Conservation (phyloP, 92 coral and sea anemone species). For the Pocillopora meandrina region DNA sequence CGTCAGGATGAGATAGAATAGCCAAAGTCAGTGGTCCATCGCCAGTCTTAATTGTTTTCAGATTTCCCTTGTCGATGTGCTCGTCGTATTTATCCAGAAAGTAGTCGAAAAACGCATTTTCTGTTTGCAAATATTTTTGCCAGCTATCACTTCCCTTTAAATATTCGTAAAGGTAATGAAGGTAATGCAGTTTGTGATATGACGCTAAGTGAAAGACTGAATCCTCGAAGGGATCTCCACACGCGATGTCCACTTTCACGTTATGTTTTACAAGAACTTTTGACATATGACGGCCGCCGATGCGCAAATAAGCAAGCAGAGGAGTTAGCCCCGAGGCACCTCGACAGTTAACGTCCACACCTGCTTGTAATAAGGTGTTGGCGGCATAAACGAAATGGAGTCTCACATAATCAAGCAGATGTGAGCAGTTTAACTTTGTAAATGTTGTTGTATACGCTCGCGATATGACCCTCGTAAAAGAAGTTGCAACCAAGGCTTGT, state of each 20-base stretch:
- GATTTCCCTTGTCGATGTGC: background rate
- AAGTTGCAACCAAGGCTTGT: background rate
- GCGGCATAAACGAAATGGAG: background rate
- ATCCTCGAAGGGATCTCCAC: constrained; percentile 31
- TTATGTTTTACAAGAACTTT: constrained; percentile 46
- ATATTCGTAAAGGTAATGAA: constrained; percentile 25
- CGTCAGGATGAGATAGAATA: constrained; percentile 48
- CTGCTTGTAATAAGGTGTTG: constrained; percentile 4
- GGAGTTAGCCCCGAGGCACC: constrained; percentile 16
- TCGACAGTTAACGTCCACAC: constrained; percentile 39
- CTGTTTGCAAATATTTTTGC: constrained; percentile 14
- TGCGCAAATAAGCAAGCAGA: constrained; percentile 15
- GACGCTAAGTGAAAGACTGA: constrained; percentile 58
- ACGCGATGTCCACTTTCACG: constrained; percentile 18
- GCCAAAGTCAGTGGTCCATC: constrained; percentile 46
- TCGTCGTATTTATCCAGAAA: constrained; percentile 37
- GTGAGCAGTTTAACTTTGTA: background rate
- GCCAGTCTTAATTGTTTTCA: constrained; percentile 14
- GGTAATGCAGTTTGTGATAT: constrained; percentile 42
- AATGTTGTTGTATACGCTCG: background rate
- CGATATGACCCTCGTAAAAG: background rate
- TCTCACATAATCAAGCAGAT: background rate
- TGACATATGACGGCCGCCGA: constrained; percentile 57
- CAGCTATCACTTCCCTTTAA: background rate
- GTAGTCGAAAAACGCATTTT: constrained; percentile 47